A percentile compares a stretch with the other conserved stretches of the same genome.
Conservation (phyloP, 2,888 invertebrate species). For the Sinentomon sp. region DNA sequence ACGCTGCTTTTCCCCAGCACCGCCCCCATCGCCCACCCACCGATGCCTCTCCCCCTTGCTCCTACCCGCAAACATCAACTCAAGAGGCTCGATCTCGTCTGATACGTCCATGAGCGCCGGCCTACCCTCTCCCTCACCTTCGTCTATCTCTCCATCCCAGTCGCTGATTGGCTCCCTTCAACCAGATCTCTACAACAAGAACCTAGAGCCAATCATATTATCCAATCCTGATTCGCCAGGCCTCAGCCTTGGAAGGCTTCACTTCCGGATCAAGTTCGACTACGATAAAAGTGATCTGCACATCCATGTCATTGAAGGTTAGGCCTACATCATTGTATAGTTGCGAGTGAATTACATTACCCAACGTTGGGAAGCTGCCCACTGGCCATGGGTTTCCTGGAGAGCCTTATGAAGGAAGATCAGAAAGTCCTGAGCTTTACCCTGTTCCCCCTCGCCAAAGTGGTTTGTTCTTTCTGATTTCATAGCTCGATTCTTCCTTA, state of each 20-base stretch:
- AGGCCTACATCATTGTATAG: slow-evolving; percentile 7
- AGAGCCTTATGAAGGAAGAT: too few relatives aligned
- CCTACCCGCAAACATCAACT: slow-evolving; percentile 31
- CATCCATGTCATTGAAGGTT: slow-evolving; percentile 74
- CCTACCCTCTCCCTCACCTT: slow-evolving; percentile 27
- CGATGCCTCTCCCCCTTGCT: slow-evolving; percentile 47
- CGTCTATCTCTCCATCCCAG: slow-evolving; percentile 20
- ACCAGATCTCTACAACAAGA: slow-evolving; percentile 55
- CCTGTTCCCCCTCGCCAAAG: too few relatives aligned
- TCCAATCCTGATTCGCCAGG: slow-evolving; percentile 26
- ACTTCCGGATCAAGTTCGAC: slow-evolving; percentile 60
- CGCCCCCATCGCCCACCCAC: slow-evolving; percentile 18
- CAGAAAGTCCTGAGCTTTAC: too few relatives aligned
- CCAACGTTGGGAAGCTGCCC: background rate
- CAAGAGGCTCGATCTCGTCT: slow-evolving; percentile 15
- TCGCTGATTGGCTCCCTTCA: slow-evolving; percentile 48
- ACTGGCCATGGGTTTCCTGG: too few relatives aligned
- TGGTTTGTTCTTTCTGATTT: background rate
- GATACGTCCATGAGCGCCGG: too few relatives aligned
- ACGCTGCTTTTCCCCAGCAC: too few relatives aligned
- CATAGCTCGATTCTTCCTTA: too few relatives aligned
- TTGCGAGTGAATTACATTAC: background rate
- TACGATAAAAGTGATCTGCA: slow-evolving; percentile 67
- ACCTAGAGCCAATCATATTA: slow-evolving; percentile 18
- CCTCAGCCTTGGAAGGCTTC: slow-evolving; percentile 53